Conservation (phyloP, 2,113 vertebrate genomes). For the Rhinoptilus africanus region DNA sequence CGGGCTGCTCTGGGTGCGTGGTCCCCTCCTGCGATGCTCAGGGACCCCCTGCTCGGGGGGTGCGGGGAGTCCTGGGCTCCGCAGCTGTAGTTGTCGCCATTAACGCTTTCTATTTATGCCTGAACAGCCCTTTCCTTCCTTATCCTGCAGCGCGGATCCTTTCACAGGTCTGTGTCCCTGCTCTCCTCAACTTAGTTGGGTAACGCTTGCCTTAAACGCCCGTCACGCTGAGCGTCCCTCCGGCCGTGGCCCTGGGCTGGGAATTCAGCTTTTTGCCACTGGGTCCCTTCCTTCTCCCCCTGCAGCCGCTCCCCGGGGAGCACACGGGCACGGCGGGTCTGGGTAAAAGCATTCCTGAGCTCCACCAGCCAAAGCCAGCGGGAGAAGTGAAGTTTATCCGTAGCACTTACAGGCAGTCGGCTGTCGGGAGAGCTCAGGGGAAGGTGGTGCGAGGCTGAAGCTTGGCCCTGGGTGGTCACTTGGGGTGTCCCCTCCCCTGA, state of each 20-base stretch:
- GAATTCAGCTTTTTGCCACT: neutral
- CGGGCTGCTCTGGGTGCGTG: neutral
- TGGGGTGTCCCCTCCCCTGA: neutral
- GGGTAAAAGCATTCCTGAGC: neutral
- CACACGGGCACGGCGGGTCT: accelerated
- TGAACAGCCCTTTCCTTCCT: neutral
- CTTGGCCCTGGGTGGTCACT: neutral
- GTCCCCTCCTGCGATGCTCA: neutral
- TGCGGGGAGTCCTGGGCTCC: neutral
- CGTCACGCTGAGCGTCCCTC: neutral
- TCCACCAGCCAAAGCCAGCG: neutral
- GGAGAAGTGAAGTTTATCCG: neutral
- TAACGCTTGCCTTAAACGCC: neutral
- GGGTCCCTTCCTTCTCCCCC: neutral
- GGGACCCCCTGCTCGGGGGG: neutral
- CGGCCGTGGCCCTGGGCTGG: neutral
- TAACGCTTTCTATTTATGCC: neutral
- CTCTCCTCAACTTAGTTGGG: neutral
- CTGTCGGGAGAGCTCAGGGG: neutral
- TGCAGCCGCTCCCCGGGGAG: neutral
- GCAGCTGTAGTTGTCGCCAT: neutral
- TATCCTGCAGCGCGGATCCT: accelerated
- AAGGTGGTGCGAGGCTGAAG: neutral
- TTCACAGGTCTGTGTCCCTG: neutral
- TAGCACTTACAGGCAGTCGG: constrained; percentile 16